These are phyloP conservation scores for Sycobia sp. DNA, from an alignment of 1,140 invertebrate genomes.

Conservation along the genomic window DNA sequence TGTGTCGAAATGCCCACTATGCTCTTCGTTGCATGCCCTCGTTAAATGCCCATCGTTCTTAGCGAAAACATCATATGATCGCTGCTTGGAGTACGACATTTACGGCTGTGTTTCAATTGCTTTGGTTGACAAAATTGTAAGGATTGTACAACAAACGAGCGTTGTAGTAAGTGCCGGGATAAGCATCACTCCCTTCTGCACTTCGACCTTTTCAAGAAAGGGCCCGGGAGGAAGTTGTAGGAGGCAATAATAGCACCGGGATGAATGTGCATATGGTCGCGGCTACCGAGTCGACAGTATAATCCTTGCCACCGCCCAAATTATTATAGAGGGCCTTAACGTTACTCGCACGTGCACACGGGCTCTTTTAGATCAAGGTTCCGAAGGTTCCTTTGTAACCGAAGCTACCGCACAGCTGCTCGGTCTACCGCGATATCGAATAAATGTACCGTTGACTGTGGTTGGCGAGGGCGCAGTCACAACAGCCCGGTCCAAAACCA, in stretches of 20 bases:
- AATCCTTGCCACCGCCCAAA: too few species aligned
- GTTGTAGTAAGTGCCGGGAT: neutral
- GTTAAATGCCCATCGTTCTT: too few species aligned
- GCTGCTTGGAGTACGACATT: neutral
- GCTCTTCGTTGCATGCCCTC: too few species aligned
- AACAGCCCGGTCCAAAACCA: neutral
- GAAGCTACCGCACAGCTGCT: neutral
- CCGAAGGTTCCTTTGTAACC: too few species aligned
- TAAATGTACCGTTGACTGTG: neutral
- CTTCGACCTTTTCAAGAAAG: neutral
- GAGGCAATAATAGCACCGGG: neutral
- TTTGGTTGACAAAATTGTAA: neutral
- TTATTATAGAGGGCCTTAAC: too few species aligned
- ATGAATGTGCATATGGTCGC: too few species aligned
- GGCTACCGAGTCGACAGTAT: too few species aligned
- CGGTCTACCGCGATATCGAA: neutral
- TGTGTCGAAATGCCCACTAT: too few species aligned
- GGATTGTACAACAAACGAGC: neutral
- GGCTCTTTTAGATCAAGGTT: conserved; percentile 2
- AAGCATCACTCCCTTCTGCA: neutral
- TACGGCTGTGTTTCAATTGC: neutral
- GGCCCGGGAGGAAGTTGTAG: neutral
- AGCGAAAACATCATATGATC: too few species aligned
- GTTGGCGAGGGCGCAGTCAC: neutral
- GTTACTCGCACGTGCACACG: neutral